Evolutionary conservation across 2,113 vertebrate genomes (phyloP).

Genomic region (Zapornia atra): DNA sequence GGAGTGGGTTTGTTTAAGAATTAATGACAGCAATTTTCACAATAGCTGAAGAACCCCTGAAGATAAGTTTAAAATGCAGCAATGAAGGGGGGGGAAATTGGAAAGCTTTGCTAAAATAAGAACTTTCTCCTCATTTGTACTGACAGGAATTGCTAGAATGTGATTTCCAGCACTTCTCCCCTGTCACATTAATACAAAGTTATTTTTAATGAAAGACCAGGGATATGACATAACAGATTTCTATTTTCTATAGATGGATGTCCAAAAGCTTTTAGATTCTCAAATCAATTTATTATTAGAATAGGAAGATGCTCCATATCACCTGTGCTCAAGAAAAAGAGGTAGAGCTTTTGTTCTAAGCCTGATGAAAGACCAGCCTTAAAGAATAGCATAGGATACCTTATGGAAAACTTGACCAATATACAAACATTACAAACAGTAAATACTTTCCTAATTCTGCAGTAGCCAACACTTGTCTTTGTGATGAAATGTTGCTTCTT

Average conservation of each 20-base stretch:
- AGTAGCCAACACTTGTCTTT: not conserved
- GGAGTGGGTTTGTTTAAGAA: not conserved
- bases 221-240: constrained; percentile 58
- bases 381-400: not conserved
- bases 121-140: constrained; percentile 8
- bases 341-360: constrained; percentile 50
- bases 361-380: not conserved
- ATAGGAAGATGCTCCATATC: constrained; percentile 53
- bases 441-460: not conserved
- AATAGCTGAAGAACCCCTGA: not conserved
- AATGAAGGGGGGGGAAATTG: not conserved
- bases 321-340: constrained; percentile 44
- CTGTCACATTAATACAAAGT: constrained; percentile 54
- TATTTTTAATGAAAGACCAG: constrained; percentile 71
- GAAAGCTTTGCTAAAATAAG: constrained; percentile 13
- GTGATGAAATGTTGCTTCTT: not conserved
- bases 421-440: not conserved
- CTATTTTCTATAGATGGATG: constrained; percentile 67
- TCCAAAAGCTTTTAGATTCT: constrained; percentile 72
- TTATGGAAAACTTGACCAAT: constrained; percentile 1
- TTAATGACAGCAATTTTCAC: constrained; percentile 38
- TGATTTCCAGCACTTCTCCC: constrained; percentile 18
- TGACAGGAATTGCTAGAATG: constrained; percentile 44
- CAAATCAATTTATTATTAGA: constrained; percentile 67
- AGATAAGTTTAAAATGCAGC: constrained; percentile 20